Evolutionary conservation across 2,888 invertebrate species (phyloP), one percentile per base, ranked within the genome.

Genomic region (Isotomurus palustris): DNA sequence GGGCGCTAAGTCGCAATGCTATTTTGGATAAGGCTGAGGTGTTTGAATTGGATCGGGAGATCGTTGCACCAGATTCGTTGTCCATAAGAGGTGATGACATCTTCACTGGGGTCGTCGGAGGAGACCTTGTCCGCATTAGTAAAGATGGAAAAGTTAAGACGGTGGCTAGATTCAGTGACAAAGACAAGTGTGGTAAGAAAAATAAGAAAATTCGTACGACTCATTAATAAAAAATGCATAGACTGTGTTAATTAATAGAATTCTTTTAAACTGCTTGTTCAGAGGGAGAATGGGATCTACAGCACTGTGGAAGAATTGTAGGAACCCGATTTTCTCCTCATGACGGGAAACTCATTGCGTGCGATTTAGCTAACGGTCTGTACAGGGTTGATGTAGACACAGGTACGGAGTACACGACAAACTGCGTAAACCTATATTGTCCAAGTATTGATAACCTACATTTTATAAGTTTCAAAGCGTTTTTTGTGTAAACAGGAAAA

Each of bases 271-370:
- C n/a, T n/a, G n/a, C n/a, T 38, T 14, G 50, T 56, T 10, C 49
- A 87, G 87, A 83, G 74, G 86, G 85, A 14, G 72, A 82, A 40
- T 79, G 81, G 72, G 84, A 91, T 73, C 93, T 93, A 74, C 79
- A 84, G 10, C 83, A 84, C 56, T 96, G 96, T 77, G 96, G 97
- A 1, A 82, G 95, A 58, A 93, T 95, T 0, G 78, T 97, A n/a
- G 96, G 95, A 14, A 78, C 97, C 72, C 78, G 83, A 56, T 87
- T 93, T 73, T 87, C 90, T 75, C 49, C 60, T 17, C n/a, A n/a
- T n/a, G 80, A 82, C 70, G 87, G 85, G 32, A 80, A 77, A 64
- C 81, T 85, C 72, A 85, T 83, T 72, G 86, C 88, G 14, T 83
- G 82, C 8, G 96, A 97, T 79, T 83, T 90, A 0, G 96, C 95